Percentiles rank a stretch among this genome's conserved stretches.
Evolutionary conservation across 2,797 vertebrate genomes (phyloP).

Genomic region (Tapirus indicus): DNA sequence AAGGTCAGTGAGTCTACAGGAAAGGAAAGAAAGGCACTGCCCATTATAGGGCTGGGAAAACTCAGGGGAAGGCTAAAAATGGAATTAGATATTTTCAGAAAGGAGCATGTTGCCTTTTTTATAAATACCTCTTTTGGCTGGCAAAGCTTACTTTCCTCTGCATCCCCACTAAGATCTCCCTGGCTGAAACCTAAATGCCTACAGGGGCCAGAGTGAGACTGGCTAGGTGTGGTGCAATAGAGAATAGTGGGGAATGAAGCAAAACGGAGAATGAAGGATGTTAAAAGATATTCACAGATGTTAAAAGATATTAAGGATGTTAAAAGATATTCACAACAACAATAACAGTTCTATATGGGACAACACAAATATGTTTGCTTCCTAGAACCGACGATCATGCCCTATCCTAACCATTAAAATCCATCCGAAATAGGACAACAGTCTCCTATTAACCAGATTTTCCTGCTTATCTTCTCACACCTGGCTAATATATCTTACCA

Average conservation of each 20-base stretch:
- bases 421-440: neutral
- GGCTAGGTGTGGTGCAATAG: neutral
- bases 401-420: neutral
- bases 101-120: neutral
- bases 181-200: neutral
- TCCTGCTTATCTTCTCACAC: neutral
- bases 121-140: slow-evolving; percentile 1
- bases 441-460: neutral
- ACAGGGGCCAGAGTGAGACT: neutral
- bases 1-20: slow-evolving; percentile 38
- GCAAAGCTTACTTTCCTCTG: neutral
- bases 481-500: neutral
- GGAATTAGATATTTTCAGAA: slow-evolving; percentile 31
- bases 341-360: neutral
- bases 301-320: too few species aligned
- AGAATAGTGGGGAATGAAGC: neutral
- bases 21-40: neutral
- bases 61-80: slow-evolving; percentile 25
- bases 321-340: neutral
- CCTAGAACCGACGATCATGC: neutral
- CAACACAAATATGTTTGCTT: neutral
- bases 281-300: neutral
- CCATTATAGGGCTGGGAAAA: neutral
- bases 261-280: neutral
- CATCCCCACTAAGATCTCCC: neutral